These are phyloP conservation scores for Ennomos erosarius DNA, from an alignment of 2,888 invertebrate species.

Conservation along the genomic window DNA sequence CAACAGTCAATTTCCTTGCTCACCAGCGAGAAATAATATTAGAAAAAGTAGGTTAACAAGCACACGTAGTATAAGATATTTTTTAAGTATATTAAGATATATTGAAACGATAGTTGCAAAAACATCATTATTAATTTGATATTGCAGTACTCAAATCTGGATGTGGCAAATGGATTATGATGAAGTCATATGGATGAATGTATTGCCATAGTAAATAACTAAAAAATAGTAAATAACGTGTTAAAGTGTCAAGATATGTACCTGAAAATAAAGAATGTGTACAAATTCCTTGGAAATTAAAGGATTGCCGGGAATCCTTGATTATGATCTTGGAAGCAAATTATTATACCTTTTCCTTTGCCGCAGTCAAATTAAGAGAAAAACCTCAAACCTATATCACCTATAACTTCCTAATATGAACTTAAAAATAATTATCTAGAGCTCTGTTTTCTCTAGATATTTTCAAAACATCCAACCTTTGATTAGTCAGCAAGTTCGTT, in stretches of 20 bases:
- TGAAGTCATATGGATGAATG: too few species aligned
- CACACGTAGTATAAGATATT: constrained; percentile 38
- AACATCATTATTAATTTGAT: constrained; percentile 28
- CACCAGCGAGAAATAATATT: constrained; percentile 21
- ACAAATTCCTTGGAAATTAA: too few species aligned
- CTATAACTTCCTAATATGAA: neutral
- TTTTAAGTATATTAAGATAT: too few species aligned
- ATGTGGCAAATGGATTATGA: constrained; percentile 21
- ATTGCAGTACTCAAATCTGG: constrained; percentile 30
- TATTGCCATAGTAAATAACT: too few species aligned
- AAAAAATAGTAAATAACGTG: too few species aligned
- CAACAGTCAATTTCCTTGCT: constrained; percentile 11
- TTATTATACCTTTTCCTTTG: too few species aligned
- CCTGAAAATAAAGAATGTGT: too few species aligned
- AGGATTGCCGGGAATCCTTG: too few species aligned
- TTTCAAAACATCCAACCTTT: constrained; percentile 21
- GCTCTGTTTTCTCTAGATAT: constrained; percentile 1
- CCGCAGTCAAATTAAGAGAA: too few species aligned
- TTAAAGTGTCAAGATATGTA: too few species aligned
- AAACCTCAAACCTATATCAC: too few species aligned
- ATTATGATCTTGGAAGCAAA: too few species aligned
- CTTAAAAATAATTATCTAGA: constrained; percentile 1
- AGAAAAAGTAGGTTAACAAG: constrained; percentile 45
- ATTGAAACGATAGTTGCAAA: constrained; percentile 35
- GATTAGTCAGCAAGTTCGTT: constrained; percentile 34